Conservation (phyloP, 2,888 invertebrate species). For the Desoria tigrina region DNA sequence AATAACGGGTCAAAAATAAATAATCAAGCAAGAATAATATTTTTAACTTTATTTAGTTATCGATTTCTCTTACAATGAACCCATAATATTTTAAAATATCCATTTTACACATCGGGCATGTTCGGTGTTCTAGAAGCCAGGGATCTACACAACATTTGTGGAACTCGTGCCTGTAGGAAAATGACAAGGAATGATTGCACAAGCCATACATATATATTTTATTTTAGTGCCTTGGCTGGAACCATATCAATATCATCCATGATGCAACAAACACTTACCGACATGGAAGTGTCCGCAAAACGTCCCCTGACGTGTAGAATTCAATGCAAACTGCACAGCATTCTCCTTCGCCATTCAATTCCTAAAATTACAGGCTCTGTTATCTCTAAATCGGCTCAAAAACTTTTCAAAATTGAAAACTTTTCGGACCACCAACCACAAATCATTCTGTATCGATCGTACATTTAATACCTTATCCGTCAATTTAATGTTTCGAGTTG, state of each 20-base stretch:
- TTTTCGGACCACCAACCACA: too few species aligned
- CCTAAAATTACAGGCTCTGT: too few species aligned
- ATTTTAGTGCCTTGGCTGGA: too few species aligned
- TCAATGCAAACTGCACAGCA: conserved; percentile 96
- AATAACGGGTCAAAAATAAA: not conserved
- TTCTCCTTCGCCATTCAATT: conserved; percentile 78
- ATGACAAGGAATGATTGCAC: not conserved
- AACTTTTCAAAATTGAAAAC: too few species aligned
- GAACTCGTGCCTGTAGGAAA: conserved; percentile 78
- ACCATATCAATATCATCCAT: not conserved
- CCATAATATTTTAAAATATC: conserved; percentile 90
- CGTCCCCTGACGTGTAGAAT: conserved; percentile 82
- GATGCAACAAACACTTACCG: conserved; percentile 64
- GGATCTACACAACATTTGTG: conserved; percentile 95
- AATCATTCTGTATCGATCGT: not conserved
- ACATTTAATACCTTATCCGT: conserved; percentile 73
- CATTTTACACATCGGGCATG: conserved; percentile 96
- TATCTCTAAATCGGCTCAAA: too few species aligned
- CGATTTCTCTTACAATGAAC: conserved; percentile 70
- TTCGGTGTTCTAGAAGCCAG: conserved; percentile 90
- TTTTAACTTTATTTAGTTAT: not conserved
- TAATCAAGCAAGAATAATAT: conserved; percentile 5
- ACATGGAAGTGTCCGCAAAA: conserved; percentile 86
- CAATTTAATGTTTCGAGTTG: conserved; percentile 80
- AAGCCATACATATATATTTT: too few species aligned